Conservation (phyloP, 2,888 invertebrate genomes). For the Archaeoteleia sp. region DNA sequence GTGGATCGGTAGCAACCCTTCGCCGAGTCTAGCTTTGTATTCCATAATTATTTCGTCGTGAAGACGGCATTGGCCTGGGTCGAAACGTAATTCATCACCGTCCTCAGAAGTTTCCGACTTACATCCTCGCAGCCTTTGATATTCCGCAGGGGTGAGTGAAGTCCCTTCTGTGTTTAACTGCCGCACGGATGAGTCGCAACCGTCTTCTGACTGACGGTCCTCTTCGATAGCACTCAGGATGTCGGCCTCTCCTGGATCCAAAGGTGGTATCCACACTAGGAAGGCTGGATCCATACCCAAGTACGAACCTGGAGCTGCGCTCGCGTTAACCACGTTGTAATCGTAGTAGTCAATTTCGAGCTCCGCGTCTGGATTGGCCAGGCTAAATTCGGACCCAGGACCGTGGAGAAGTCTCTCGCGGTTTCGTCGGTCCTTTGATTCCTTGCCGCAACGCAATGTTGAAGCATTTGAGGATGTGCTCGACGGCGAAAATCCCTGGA, state of each 20-base stretch:
- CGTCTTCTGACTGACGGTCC: constrained; percentile 1
- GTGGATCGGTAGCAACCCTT: constrained; percentile 67
- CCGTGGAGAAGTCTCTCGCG: constrained; percentile 81
- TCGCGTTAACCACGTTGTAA: constrained; percentile 88
- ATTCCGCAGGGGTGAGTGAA: constrained; percentile 66
- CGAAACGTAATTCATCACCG: constrained; percentile 17
- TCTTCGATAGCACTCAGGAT: constrained; percentile 58
- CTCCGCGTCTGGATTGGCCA: constrained; percentile 83
- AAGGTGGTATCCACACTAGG: constrained; percentile 90
- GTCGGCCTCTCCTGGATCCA: constrained; percentile 80
- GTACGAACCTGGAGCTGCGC: constrained; percentile 90
- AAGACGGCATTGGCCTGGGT: constrained; percentile 52
- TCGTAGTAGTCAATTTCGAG: constrained; percentile 92
- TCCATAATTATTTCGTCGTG: constrained; percentile 67
- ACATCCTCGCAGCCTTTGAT: constrained; percentile 56
- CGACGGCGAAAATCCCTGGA: constrained; percentile 66
- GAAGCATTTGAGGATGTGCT: constrained; percentile 66
- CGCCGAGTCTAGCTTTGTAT: constrained; percentile 62
- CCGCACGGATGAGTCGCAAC: background rate
- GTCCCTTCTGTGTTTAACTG: constrained; percentile 62
- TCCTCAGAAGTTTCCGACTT: constrained; percentile 32
- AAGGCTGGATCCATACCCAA: constrained; percentile 93
- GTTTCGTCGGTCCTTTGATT: constrained; percentile 87
- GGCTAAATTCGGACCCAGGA: constrained; percentile 86
- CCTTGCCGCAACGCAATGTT: constrained; percentile 71